A percentile compares a stretch with the other conserved stretches of the same genome.
These are phyloP conservation scores for Tympanuchus pallidicinctus DNA, from an alignment of 2,113 vertebrate species.

Conservation along the genomic window DNA sequence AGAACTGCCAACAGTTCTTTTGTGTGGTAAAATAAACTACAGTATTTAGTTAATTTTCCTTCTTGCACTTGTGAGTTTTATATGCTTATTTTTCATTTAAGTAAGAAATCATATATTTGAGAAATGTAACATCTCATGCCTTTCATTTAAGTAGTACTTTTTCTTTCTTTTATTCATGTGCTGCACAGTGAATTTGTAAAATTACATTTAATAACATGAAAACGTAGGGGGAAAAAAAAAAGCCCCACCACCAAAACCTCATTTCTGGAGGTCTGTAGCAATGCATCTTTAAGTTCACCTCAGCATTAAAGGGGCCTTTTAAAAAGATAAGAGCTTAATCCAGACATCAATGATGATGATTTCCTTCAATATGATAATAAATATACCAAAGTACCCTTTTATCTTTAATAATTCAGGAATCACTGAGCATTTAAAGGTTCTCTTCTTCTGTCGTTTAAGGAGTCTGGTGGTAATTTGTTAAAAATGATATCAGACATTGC, in stretches of 20 bases:
- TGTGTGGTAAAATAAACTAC: neutral
- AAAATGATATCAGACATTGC: slow-evolving; percentile 48
- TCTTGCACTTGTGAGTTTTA: neutral
- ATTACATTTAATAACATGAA: slow-evolving; percentile 6
- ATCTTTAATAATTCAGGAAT: slow-evolving; percentile 81
- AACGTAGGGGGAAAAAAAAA: neutral
- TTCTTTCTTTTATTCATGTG: neutral
- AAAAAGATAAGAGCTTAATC: slow-evolving; percentile 72
- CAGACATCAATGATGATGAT: slow-evolving; percentile 61
- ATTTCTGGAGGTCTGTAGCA: slow-evolving; percentile 34
- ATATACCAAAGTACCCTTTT: slow-evolving; percentile 75
- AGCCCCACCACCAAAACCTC: neutral
- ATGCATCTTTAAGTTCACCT: slow-evolving; percentile 59
- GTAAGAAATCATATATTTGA: neutral
- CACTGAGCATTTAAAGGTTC: slow-evolving; percentile 71
- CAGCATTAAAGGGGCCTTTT: slow-evolving; percentile 43
- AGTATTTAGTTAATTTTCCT: neutral
- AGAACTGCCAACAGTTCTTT: neutral
- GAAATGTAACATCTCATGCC: neutral
- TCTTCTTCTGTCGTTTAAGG: slow-evolving; percentile 72
- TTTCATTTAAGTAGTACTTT: neutral
- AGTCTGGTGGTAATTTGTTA: slow-evolving; percentile 66
- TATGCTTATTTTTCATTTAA: neutral
- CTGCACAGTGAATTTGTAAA: neutral
- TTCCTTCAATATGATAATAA: slow-evolving; percentile 73